These are phyloP conservation scores for Marmota flaviventris DNA, from an alignment of 2,113 vertebrate species.

Conservation along the genomic window DNA sequence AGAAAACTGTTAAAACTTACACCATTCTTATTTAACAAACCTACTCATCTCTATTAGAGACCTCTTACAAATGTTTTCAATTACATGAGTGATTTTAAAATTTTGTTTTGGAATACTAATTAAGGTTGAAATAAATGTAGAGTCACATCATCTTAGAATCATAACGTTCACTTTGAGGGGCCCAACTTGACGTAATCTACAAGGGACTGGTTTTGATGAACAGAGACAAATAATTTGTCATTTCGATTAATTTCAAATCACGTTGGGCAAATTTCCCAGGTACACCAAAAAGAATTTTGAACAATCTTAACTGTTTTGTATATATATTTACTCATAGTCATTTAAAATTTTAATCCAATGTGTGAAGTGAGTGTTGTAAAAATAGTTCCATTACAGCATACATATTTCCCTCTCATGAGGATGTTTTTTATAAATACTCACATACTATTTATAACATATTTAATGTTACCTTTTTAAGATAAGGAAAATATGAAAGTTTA, in stretches of 20 bases:
- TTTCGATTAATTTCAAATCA: not conserved
- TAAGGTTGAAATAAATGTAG: not conserved
- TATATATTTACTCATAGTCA: not conserved
- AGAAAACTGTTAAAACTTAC: not conserved
- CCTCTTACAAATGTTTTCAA: not conserved
- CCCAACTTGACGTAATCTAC: not conserved
- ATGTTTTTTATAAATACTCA: not conserved
- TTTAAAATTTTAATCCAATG: not conserved
- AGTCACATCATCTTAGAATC: not conserved
- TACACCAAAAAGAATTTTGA: not conserved
- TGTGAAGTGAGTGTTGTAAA: not conserved
- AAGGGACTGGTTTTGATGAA: not conserved
- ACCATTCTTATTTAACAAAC: not conserved
- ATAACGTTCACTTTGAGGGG: not conserved
- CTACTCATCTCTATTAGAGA: not conserved
- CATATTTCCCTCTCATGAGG: not conserved
- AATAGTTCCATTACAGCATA: not conserved
- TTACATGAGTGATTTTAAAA: slow-evolving; percentile 9
- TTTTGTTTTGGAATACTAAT: not conserved
- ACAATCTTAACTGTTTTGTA: not conserved
- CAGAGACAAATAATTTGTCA: not conserved
- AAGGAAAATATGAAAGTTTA: not conserved
- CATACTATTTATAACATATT: not conserved
- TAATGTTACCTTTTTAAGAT: not conserved
- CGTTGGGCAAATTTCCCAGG: not conserved